A percentile compares a stretch with the other conserved stretches of the same genome.
phyloP scores from a whole-genome alignment of 1,140 invertebrate genomes.

The Melipona quadrifasciata region DNA sequence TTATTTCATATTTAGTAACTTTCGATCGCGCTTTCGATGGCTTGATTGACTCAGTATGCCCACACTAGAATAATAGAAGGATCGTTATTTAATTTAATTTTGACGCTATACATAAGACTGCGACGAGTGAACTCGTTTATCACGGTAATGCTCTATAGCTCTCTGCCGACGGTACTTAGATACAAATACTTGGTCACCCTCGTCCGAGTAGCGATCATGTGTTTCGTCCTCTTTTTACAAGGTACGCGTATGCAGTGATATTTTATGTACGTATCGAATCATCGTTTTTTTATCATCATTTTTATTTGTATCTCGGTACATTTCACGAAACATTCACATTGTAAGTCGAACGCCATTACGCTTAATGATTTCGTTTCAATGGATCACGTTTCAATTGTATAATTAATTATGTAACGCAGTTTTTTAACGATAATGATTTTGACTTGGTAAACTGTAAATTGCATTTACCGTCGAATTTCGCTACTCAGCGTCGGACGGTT shows the following conservation, averaged over 20 bases:
- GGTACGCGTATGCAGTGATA: neutral
- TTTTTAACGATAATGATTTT: too few relatives aligned
- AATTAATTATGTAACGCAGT: too few relatives aligned
- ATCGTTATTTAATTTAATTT: conserved; percentile 40
- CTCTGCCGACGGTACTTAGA: neutral
- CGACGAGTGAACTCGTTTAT: conserved; percentile 37
- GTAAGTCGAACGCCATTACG: neutral
- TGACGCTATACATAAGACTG: conserved; percentile 45
- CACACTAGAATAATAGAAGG: conserved; percentile 9
- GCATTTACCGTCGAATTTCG: too few relatives aligned
- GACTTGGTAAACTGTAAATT: too few relatives aligned
- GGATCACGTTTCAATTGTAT: neutral
- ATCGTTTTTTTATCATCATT: neutral
- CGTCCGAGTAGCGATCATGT: neutral
- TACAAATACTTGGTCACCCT: conserved; percentile 27
- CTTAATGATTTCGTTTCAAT: neutral
- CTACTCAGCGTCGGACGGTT: neutral
- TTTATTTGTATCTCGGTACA: conserved; percentile 20
- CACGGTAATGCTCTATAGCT: neutral
- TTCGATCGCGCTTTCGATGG: neutral
- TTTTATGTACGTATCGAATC: neutral
- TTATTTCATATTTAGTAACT: neutral
- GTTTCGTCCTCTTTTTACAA: conserved; percentile 7
- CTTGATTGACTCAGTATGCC: neutral
- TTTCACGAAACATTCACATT: neutral